Base-by-base conservation (phyloP, 2,113 vertebrate genomes). In the Percina caprodes region DNA sequence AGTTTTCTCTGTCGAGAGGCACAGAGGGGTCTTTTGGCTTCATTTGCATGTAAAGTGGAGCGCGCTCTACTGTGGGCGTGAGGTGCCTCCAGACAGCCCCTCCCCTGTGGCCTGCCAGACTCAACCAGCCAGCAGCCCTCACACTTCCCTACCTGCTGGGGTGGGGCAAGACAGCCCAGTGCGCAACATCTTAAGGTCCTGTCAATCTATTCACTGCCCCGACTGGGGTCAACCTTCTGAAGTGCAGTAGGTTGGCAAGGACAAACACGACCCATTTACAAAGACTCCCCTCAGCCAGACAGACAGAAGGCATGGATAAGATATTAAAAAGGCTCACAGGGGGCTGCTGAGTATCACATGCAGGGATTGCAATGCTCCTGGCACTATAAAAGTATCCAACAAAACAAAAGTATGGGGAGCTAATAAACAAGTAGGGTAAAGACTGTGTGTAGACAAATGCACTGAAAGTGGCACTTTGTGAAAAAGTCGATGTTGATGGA, bases 11-110 rank as follows among this genome's bases (percentile, higher is more conserved):
- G 86, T 92, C 93, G 84, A 90, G 83, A 87, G 90, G 93, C 91
- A 84, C 80, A 86, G 80, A 85, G 81, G 83, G 89, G 89, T 92
- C 74, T 86, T 85, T 90, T 90, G 83, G 88, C 82, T 88, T 94
- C 60, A 95, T 95, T 95, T 95, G 90, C 94, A 94, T 94, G 91
- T 93, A 92, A 94, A 95, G 92, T 93, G 89, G 83, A 85, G 81
- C 72, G 73, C 26, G 35, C 86, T 86, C 80, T 75, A 90, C 80
- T 85, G 85, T 88, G 84, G 90, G 83, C 60, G 68, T 87, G 88
- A 91, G 85, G 81, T 88, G 89, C 92, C 85, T 89, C 86, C 78
- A 93, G 88, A 92, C 91, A 82, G 79, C 68, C 90, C 91, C 87
- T 93, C 92, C 90, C 89, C 74, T 73, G 88, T 88, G 90, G 87